Evolutionary conservation across 1,140 invertebrate species (phyloP), one percentile per base, ranked within the genome.

Genomic region (Drosophila prosaltans): DNA sequence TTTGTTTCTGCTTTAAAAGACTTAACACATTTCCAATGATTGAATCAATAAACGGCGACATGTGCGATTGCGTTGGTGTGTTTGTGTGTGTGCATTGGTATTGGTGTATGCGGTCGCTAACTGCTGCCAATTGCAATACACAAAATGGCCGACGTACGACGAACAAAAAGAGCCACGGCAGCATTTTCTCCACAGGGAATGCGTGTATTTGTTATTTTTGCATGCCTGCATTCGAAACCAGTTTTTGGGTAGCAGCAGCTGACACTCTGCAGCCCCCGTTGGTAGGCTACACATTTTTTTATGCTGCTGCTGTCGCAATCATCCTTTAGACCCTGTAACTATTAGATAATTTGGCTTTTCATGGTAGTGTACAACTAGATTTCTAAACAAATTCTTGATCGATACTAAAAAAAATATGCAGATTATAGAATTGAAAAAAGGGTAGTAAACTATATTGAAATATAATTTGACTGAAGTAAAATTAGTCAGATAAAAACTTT

Each of bases 31-130:
- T 80, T 69, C 69, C 84, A 89, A 89, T 89, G 80, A 88, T 89
- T 88, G 84, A 88, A 89, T 88, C 84, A 88, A 89, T 88, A 84
- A 83, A 82, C 75, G 81, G 79, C 75, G 83, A 88, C 82, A 86
- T 76, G 69, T 83, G 84, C 66, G 69, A 55, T 40, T 58, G 69
- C 51, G 41, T 77, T 40, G 61, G 54, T 63, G 21, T 41, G 39
- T 24, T 51, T 41, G 28, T 43, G 36, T 70, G 21, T 55, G 26
- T 64, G 41, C 55, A 5, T 9, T 9, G 11, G 4, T 69, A 63
- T 65, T 68, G 51, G 74, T 60, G 66, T 21, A 48, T n/a, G 43
- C 40, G 41, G 58, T 63, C 51, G 67, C 67, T 72, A 74, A 69
- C 78, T 84, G 66, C 71, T 81, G 79, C 60, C 75, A 79, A 79